A percentile compares a stretch with the other conserved stretches of the same genome.
Evolutionary conservation across 1,140 invertebrate genomes (phyloP).

Genomic region (Lasioglossum albipes): DNA sequence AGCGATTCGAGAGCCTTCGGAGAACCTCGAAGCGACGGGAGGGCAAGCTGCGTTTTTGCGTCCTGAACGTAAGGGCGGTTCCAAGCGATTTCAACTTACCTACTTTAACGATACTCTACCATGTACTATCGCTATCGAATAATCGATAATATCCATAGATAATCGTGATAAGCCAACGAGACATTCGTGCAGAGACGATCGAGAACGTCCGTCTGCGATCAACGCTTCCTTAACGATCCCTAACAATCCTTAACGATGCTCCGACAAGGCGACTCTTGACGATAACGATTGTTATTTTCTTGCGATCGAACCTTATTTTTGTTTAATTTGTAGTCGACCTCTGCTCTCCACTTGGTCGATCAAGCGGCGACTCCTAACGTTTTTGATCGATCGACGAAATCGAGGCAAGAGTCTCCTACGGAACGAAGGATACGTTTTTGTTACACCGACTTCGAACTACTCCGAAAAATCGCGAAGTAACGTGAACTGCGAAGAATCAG

Average conservation of each 20-base stretch:
- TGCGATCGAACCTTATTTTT: not conserved
- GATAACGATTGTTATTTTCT: not conserved
- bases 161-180: too few relatives aligned
- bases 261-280: too few relatives aligned
- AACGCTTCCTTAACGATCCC: too few relatives aligned
- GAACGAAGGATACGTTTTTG: too few relatives aligned
- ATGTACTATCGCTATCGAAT: slow-evolving; percentile 15
- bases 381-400: too few relatives aligned
- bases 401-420: too few relatives aligned
- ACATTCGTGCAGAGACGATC: too few relatives aligned
- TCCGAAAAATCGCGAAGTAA: not conserved
- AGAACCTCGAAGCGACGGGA: not conserved
- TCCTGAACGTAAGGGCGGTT: not conserved
- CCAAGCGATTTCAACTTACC: slow-evolving; percentile 27
- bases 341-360: too few relatives aligned
- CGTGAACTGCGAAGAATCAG: not conserved
- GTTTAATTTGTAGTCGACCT: not conserved
- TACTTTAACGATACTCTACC: slow-evolving; percentile 37
- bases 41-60: not conserved
- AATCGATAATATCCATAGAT: not conserved
- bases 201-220: too few relatives aligned
- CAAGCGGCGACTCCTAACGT: too few relatives aligned
- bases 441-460: not conserved
- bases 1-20: not conserved
- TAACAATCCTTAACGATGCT: too few relatives aligned